Conservation (phyloP, 2,888 invertebrate species). For the Amitus sp. region DNA sequence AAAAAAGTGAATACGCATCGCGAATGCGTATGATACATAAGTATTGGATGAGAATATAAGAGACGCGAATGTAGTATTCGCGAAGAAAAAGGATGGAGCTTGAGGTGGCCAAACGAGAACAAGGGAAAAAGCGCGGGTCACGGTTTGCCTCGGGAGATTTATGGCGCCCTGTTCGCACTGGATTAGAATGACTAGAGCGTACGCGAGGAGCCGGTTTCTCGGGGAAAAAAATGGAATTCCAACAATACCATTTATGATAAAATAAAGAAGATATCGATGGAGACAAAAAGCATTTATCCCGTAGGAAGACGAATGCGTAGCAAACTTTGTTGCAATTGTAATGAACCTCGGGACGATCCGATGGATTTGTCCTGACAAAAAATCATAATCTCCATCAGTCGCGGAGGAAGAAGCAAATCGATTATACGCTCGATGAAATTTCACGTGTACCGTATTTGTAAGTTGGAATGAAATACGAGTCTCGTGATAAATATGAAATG, state of each 20-base stretch:
- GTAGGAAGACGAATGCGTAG: slow-evolving; percentile 26
- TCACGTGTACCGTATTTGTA: background rate
- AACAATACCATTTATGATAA: slow-evolving; percentile 34
- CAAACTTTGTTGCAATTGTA: slow-evolving; percentile 31
- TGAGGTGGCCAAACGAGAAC: slow-evolving; percentile 18
- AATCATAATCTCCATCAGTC: background rate
- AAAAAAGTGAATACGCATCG: slow-evolving; percentile 25
- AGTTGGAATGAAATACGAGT: background rate
- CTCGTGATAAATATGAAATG: background rate
- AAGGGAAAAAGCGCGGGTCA: slow-evolving; percentile 28
- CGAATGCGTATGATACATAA: slow-evolving; percentile 42
- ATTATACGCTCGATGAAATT: background rate
- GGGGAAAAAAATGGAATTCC: slow-evolving; percentile 36
- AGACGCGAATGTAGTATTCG: slow-evolving; percentile 18
- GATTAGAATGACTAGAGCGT: slow-evolving; percentile 41
- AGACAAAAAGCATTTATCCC: slow-evolving; percentile 11
- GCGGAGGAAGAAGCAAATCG: background rate
- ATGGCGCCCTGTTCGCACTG: slow-evolving; percentile 38
- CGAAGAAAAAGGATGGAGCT: slow-evolving; percentile 13
- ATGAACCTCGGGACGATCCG: slow-evolving; percentile 15
- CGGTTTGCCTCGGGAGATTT: slow-evolving; percentile 37
- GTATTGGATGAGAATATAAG: slow-evolving; percentile 32
- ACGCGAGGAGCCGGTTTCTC: slow-evolving; percentile 39
- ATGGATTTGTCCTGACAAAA: slow-evolving; percentile 7
- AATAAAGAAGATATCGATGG: slow-evolving; percentile 13